A percentile compares a stretch with the other conserved stretches of the same genome.
These are phyloP conservation scores for Heliornis fulica DNA, from an alignment of 2,113 vertebrate species.

Conservation along the genomic window DNA sequence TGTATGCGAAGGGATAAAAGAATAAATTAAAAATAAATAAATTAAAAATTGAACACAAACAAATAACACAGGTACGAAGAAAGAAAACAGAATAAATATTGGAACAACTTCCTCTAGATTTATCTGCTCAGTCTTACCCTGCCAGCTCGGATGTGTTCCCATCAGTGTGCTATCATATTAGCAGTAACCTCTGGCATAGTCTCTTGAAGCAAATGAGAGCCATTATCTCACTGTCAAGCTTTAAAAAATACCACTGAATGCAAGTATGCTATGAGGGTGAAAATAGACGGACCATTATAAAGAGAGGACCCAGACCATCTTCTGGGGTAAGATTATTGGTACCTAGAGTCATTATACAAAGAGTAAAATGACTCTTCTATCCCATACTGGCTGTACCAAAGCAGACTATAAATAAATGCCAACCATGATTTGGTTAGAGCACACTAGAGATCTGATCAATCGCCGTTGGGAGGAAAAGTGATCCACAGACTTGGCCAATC, in stretches of 20 bases:
- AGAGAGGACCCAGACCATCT: not conserved
- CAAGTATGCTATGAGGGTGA: not conserved
- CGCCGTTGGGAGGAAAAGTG: not conserved
- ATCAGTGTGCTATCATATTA: not conserved
- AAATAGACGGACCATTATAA: not conserved
- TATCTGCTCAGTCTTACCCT: not conserved
- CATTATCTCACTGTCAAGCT: not conserved
- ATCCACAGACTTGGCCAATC: not conserved
- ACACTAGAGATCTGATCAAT: not conserved
- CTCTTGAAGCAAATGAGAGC: not conserved
- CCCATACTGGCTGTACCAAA: not conserved
- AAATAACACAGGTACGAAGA: not conserved
- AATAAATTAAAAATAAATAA: not conserved
- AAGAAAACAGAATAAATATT: not conserved
- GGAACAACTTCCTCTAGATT: not conserved
- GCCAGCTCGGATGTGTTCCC: not conserved
- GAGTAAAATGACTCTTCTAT: not conserved
- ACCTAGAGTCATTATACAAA: not conserved
- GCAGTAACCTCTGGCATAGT: not conserved
- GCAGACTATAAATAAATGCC: not conserved
- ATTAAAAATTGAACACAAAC: not conserved
- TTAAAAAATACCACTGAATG: not conserved
- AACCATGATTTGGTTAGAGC: not conserved
- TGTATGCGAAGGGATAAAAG: not conserved
- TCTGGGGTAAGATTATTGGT: not conserved